phyloP scores from a whole-genome alignment of 2,888 invertebrate species.

The Microctonus hyperodae region DNA sequence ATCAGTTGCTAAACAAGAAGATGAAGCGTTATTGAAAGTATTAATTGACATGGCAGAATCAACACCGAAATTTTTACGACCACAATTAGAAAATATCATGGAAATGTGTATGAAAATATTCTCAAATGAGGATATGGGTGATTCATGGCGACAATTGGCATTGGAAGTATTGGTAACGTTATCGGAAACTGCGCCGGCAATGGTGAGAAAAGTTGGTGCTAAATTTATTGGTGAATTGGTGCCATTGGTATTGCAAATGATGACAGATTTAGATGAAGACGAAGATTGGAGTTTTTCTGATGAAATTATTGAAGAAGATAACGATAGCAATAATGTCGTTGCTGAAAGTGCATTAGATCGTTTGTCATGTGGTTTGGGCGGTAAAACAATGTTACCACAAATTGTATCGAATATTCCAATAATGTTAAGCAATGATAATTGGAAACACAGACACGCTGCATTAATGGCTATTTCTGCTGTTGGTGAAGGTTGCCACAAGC shows the following conservation, averaged over 20 bases:
- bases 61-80: constrained; percentile 89
- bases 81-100: constrained; percentile 85
- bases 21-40: constrained; percentile 90
- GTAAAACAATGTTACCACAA: constrained; percentile 88
- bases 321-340: constrained; percentile 92
- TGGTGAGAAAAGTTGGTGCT: constrained; percentile 91
- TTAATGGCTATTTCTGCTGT: constrained; percentile 98
- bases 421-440: constrained; percentile 84
- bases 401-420: constrained; percentile 85
- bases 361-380: constrained; percentile 96
- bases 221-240: constrained; percentile 83
- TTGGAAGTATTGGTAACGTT: constrained; percentile 87
- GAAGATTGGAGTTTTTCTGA: constrained; percentile 88
- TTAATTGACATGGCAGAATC: constrained; percentile 94
- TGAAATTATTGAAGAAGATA: constrained; percentile 90
- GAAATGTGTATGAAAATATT: constrained; percentile 85
- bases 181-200: constrained; percentile 94
- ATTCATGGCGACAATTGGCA: constrained; percentile 88
- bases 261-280: constrained; percentile 94
- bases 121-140: constrained; percentile 68
- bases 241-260: constrained; percentile 88
- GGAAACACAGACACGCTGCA: constrained; percentile 93
- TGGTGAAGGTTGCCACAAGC: constrained; percentile 98
- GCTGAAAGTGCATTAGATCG: constrained; percentile 97
- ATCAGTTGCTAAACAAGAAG: constrained; percentile 83